phyloP scores from a whole-genome alignment of 2,113 vertebrate species.

The Arenaria interpres region DNA sequence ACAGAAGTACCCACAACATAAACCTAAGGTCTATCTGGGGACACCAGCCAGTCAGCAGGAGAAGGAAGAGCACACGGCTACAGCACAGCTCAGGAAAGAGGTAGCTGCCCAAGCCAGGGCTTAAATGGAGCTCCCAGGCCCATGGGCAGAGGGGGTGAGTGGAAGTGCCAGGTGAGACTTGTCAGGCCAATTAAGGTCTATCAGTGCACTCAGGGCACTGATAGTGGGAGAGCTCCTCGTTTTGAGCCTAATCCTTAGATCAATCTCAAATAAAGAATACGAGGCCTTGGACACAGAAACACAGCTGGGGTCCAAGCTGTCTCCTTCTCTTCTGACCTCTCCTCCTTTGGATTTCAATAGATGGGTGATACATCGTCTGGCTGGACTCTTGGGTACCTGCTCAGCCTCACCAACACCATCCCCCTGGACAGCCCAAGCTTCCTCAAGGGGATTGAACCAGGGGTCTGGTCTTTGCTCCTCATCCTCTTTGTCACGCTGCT shows the following conservation, averaged over 20 bases:
- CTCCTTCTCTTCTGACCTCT: not conserved
- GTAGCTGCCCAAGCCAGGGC: not conserved
- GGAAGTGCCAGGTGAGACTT: not conserved
- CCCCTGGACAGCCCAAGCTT: not conserved
- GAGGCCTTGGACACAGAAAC: not conserved
- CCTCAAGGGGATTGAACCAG: constrained; percentile 51
- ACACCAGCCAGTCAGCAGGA: not conserved
- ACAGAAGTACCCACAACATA: not conserved
- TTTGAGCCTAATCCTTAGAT: not conserved
- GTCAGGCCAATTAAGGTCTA: not conserved
- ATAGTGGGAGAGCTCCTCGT: not conserved
- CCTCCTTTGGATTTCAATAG: not conserved
- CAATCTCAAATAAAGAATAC: not conserved
- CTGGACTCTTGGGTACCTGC: constrained; percentile 60
- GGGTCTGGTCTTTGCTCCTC: constrained; percentile 55
- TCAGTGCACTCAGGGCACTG: not conserved
- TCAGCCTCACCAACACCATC: constrained; percentile 1
- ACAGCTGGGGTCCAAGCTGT: not conserved
- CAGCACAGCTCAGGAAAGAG: not conserved
- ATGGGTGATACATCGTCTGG: not conserved
- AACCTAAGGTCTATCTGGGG: not conserved
- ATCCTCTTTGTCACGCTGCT: constrained; percentile 48
- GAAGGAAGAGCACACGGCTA: not conserved
- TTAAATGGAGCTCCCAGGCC: not conserved
- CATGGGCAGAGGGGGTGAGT: not conserved